These are phyloP conservation scores for Proisotoma minuta DNA, from an alignment of 2,888 invertebrate species.

Conservation along the genomic window DNA sequence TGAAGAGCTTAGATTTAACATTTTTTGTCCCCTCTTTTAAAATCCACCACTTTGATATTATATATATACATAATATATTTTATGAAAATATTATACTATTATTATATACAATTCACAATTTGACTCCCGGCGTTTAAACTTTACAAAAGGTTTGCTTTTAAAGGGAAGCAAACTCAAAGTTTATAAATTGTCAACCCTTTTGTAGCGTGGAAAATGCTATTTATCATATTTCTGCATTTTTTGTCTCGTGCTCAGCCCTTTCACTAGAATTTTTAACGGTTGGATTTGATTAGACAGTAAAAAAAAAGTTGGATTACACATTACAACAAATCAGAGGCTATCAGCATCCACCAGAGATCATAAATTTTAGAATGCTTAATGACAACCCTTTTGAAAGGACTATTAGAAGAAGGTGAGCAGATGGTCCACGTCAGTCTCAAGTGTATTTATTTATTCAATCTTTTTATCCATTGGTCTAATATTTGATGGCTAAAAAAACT, in stretches of 20 bases:
- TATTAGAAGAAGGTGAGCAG: background rate
- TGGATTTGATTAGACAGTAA: slow-evolving; percentile 7
- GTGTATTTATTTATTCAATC: no score
- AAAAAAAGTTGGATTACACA: slow-evolving; percentile 44
- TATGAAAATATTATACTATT: no score
- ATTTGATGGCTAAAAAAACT: background rate
- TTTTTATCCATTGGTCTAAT: no score
- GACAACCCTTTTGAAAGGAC: background rate
- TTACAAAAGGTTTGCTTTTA: background rate
- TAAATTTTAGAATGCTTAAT: background rate
- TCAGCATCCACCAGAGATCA: no score
- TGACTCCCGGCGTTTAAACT: background rate
- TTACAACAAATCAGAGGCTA: slow-evolving; percentile 25
- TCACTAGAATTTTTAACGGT: background rate
- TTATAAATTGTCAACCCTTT: slow-evolving; percentile 46
- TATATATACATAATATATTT: no score
- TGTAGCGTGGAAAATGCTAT: slow-evolving; percentile 37
- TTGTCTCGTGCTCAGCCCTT: slow-evolving; percentile 24
- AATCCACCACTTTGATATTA: no score
- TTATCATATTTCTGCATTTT: slow-evolving; percentile 48
- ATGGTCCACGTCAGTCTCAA: background rate
- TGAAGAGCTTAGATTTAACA: no score
- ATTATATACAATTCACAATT: background rate
- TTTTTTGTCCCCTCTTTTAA: no score
- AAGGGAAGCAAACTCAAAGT: slow-evolving; percentile 1